Evolutionary conservation across 1,140 invertebrate species (phyloP).

Genomic region (Dendroctonus valens): DNA sequence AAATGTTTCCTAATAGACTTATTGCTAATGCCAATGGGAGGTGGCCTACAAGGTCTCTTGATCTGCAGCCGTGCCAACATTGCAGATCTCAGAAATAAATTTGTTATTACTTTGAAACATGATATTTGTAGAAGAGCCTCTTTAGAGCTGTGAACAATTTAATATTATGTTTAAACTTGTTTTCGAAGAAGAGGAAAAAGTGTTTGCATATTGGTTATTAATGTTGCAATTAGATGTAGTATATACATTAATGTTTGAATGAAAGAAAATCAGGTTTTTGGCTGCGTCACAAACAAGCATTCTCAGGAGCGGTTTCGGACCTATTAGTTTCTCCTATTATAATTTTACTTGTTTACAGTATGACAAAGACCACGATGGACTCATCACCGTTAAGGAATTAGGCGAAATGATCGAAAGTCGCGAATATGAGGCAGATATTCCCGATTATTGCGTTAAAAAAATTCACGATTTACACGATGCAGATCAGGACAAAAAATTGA

Average conservation of each 20-base stretch:
- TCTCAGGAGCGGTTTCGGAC: not conserved
- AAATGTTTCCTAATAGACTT: no score
- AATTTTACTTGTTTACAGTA: conserved; percentile 59
- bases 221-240: not conserved
- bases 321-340: conserved; percentile 33
- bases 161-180: not conserved
- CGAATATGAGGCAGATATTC: conserved; percentile 68
- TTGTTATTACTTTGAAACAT: no score
- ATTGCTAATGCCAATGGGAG: no score
- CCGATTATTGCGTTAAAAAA: conserved; percentile 65
- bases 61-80: no score
- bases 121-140: no score
- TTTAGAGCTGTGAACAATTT: no score
- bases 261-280: conserved; percentile 5
- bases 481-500: conserved; percentile 70
- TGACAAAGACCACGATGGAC: conserved; percentile 71
- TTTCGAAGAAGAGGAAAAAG: not conserved
- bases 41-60: no score
- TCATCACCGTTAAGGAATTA: conserved; percentile 69
- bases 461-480: conserved; percentile 70
- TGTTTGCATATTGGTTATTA: not conserved
- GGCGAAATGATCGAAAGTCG: conserved; percentile 61
- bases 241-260: not conserved
- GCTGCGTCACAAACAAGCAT: no score
- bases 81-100: no score